These are phyloP conservation scores for Gasterosteus nipponicus DNA, from an alignment of 2,113 vertebrate species.

Conservation along the genomic window DNA sequence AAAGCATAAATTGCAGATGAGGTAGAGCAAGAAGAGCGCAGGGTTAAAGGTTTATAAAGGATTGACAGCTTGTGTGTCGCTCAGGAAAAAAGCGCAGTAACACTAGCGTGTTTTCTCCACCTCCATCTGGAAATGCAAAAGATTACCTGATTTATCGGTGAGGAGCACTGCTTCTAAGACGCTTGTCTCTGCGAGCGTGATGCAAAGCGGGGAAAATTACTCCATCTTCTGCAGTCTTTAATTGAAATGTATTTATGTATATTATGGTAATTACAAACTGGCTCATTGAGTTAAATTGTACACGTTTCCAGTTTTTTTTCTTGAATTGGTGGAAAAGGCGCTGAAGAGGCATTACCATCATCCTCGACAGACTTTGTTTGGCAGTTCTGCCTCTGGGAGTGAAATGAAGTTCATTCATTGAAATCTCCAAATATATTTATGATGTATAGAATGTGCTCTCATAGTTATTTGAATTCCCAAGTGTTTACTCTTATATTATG, in stretches of 20 bases:
- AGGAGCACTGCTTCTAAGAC: slow-evolving; percentile 10
- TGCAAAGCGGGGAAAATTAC: slow-evolving; percentile 13
- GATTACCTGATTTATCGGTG: slow-evolving; percentile 34
- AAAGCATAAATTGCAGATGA: slow-evolving; percentile 68
- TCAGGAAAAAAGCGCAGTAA: slow-evolving; percentile 44
- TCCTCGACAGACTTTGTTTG: neutral
- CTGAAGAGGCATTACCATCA: neutral
- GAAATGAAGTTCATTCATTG: neutral
- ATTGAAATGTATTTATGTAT: slow-evolving; percentile 20
- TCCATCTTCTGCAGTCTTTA: neutral
- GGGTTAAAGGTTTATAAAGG: slow-evolving; percentile 66
- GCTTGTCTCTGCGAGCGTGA: neutral
- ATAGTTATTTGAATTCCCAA: neutral
- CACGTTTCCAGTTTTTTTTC: slow-evolving; percentile 17
- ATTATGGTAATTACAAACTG: slow-evolving; percentile 1
- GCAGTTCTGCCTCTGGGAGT: neutral
- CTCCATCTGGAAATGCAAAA: slow-evolving; percentile 15
- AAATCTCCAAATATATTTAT: neutral
- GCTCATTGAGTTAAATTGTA: slow-evolving; percentile 5
- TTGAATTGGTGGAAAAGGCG: slow-evolving; percentile 11
- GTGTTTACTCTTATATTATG: neutral
- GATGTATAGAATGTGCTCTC: neutral
- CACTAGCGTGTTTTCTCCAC: slow-evolving; percentile 5
- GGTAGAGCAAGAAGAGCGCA: slow-evolving; percentile 57
- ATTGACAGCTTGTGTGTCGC: slow-evolving; percentile 54